A percentile compares a stretch with the other conserved stretches of the same genome.
Evolutionary conservation across 2,888 invertebrate genomes (phyloP).

Genomic region (Biston betularia): DNA sequence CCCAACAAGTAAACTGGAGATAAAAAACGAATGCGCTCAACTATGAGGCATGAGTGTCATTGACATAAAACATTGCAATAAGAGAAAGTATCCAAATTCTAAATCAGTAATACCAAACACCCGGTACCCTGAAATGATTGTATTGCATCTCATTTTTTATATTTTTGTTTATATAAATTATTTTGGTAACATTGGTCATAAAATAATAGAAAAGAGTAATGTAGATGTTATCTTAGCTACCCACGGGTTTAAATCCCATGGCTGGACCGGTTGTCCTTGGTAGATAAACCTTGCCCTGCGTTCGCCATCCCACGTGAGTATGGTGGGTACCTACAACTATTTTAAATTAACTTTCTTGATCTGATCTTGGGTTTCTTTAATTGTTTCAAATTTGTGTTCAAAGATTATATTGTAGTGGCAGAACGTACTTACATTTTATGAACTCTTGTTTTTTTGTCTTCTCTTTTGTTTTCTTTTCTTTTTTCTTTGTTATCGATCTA

Average conservation of each 20-base stretch:
- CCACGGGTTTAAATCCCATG: conserved; percentile 41
- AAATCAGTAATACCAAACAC: too few relatives aligned
- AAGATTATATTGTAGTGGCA: background rate
- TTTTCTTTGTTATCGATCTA: too few relatives aligned
- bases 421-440: background rate
- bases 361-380: background rate
- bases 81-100: background rate
- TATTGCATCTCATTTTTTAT: background rate
- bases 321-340: conserved; percentile 6
- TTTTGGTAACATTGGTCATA: conserved; percentile 28
- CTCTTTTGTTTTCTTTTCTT: too few relatives aligned
- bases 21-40: too few relatives aligned
- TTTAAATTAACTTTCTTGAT: conserved; percentile 1
- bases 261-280: conserved; percentile 47
- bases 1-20: too few relatives aligned
- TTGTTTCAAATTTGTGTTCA: background rate
- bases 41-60: too few relatives aligned
- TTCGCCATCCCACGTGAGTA: conserved; percentile 4
- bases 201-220: conserved; percentile 45
- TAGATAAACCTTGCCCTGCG: conserved; percentile 28
- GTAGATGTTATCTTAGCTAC: conserved; percentile 45
- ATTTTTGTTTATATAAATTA: conserved; percentile 10
- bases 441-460: background rate
- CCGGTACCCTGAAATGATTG: too few relatives aligned
- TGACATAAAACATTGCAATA: too few relatives aligned